A percentile compares a stretch with the other conserved stretches of the same genome.
Conservation (phyloP, 1,140 invertebrate species). For the Mercenaria mercenaria region DNA sequence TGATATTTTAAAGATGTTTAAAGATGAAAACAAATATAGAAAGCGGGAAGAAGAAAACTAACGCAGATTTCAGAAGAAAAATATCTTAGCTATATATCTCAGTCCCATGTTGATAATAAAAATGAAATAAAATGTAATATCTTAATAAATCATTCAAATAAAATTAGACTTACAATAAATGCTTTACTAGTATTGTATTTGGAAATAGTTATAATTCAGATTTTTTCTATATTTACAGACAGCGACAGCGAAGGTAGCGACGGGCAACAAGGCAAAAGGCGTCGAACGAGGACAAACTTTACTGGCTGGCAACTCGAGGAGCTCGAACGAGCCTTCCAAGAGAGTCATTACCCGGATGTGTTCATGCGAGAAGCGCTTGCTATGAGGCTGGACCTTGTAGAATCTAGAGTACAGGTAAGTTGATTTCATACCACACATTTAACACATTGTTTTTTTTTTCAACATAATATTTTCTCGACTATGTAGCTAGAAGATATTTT, state of each 20-base stretch:
- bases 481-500: no score
- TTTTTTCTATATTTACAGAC: slow-evolving; percentile 28
- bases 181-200: no score
- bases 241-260: slow-evolving; percentile 59
- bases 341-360: slow-evolving; percentile 98
- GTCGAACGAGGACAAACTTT: slow-evolving; percentile 98
- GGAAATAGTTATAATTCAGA: no score
- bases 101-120: no score
- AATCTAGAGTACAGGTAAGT: slow-evolving; percentile 95
- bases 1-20: no score
- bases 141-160: no score
- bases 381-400: slow-evolving; percentile 97
- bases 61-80: no score
- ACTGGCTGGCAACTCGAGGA: slow-evolving; percentile 99
- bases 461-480: not conserved
- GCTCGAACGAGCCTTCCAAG: slow-evolving; percentile 97
- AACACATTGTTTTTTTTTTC: not conserved
- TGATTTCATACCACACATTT: not conserved
- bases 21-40: no score
- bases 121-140: no score
- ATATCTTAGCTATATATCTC: no score
- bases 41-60: no score
- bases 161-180: no score
- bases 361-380: slow-evolving; percentile 99
- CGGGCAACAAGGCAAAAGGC: slow-evolving; percentile 87